Base-by-base conservation (phyloP, 2,113 vertebrate species). In the Murina feae region DNA sequence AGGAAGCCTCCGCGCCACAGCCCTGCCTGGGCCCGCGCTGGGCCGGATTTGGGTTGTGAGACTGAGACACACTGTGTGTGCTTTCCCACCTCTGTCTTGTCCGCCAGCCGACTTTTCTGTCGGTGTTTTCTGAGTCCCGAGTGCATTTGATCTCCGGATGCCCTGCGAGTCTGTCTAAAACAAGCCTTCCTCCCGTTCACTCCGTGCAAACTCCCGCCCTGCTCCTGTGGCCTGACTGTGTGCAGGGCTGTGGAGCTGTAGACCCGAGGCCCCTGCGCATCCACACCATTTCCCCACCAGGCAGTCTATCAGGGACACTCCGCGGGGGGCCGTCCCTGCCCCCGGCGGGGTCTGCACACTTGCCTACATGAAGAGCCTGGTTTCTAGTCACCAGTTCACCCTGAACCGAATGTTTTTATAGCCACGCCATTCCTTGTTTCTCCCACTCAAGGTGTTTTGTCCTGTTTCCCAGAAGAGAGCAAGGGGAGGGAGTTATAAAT, bases 1-100 rank as follows among this genome's bases (percentile, higher is more conserved):
- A 95, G 44, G 89, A 91, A 53, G 84, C 55, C 9, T 71, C 28
- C 49, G 11, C 4, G 60, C 28, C 25, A 14, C 12, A 17, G 49
- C 49, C 49, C 49, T 51, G 49, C 44, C 44, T 44, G 85, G 89
- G 25, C 49, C 49, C 25, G 28, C 97, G 95, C 95, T 97, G 97
- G 96, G 93, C 63, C 96, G 87, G 94, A 96, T 97, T 97, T 90
- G 90, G 88, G 82, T 97, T 95, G 82, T 82, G 92, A 83, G 66
- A 92, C 95, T 94, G 85, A 95, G 47, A 53, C 93, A 53, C 93
- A 44, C 65, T 69, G 72, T 76, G 32, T 58, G 51, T 89, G 79
- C 30, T 95, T 97, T 94, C 44, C n/a, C 51, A 18, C 68, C 55
- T 10, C 85, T 83, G 3, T 86, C 92, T 92, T 97, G 60, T 96